A percentile compares a stretch with the other conserved stretches of the same genome.
Evolutionary conservation across 2,113 vertebrate species (phyloP).

Genomic region (Gasterosteus nipponicus): DNA sequence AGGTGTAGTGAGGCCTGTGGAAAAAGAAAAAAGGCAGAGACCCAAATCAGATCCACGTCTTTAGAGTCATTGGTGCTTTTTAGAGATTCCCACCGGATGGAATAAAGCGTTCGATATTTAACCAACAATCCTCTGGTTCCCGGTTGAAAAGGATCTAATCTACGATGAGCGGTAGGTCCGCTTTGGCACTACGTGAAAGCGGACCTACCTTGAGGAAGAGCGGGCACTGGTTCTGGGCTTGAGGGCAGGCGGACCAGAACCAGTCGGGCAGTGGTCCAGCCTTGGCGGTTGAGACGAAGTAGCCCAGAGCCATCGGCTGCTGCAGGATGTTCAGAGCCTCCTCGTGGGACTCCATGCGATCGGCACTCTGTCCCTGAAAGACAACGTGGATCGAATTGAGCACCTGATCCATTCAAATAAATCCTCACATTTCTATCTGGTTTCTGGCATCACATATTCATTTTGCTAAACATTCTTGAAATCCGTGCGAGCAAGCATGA

Average conservation of each 20-base stretch:
- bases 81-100: background rate
- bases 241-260: constrained; percentile 99
- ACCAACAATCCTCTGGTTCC: background rate
- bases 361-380: constrained; percentile 91
- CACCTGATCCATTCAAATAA: background rate
- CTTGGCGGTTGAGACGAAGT: constrained; percentile 98
- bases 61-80: background rate
- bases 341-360: constrained; percentile 97
- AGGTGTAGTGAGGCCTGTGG: constrained; percentile 95
- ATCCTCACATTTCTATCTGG: background rate
- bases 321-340: constrained; percentile 98
- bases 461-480: background rate
- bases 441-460: background rate
- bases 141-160: background rate
- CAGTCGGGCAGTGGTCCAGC: constrained; percentile 98
- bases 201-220: constrained; percentile 84
- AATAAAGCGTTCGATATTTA: background rate
- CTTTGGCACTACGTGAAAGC: background rate
- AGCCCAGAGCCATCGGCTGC: constrained; percentile 97
- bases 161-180: background rate
- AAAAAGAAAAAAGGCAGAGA: background rate
- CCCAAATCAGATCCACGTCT: background rate
- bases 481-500: background rate
- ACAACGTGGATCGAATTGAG: background rate
- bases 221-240: constrained; percentile 99